A percentile compares a stretch with the other conserved stretches of the same genome.
phyloP scores from a whole-genome alignment of 1,140 invertebrate genomes.

The Notospermus geniculatus region DNA sequence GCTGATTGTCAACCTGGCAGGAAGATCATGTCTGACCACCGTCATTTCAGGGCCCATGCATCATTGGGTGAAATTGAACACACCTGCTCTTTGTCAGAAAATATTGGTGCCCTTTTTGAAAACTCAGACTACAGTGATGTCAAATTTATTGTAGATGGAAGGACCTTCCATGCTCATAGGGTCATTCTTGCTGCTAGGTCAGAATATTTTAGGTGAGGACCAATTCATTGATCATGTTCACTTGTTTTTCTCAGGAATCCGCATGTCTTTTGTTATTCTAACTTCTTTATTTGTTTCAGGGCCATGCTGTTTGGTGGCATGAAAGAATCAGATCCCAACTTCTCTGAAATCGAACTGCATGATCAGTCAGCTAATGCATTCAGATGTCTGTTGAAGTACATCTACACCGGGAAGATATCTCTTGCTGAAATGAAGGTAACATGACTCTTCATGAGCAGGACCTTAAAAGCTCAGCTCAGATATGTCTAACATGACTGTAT shows the following conservation, averaged over 20 bases:
- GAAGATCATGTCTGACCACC: constrained; percentile 49
- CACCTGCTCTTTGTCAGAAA: constrained; percentile 61
- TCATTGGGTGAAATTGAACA: constrained; percentile 51
- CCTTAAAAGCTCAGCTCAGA: no score
- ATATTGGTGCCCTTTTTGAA: constrained; percentile 78
- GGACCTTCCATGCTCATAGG: constrained; percentile 81
- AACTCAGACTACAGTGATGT: constrained; percentile 90
- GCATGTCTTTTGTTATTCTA: neutral
- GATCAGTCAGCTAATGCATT: constrained; percentile 85
- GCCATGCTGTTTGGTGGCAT: constrained; percentile 84
- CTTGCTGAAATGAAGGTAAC: constrained; percentile 71
- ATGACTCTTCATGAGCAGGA: neutral
- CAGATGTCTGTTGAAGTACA: constrained; percentile 86
- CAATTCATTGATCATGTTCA: neutral
- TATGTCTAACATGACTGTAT: no score
- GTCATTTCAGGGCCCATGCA: constrained; percentile 39
- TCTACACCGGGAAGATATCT: constrained; percentile 89
- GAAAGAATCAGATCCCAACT: constrained; percentile 70
- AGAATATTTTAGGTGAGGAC: constrained; percentile 80
- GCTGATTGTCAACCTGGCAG: constrained; percentile 3
- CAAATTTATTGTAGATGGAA: constrained; percentile 79
- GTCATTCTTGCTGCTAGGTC: constrained; percentile 89
- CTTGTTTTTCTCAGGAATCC: neutral
- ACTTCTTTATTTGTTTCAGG: constrained; percentile 63
- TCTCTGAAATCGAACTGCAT: constrained; percentile 79